Conservation (phyloP, 1,140 invertebrate species). For the Augochlora pura region DNA sequence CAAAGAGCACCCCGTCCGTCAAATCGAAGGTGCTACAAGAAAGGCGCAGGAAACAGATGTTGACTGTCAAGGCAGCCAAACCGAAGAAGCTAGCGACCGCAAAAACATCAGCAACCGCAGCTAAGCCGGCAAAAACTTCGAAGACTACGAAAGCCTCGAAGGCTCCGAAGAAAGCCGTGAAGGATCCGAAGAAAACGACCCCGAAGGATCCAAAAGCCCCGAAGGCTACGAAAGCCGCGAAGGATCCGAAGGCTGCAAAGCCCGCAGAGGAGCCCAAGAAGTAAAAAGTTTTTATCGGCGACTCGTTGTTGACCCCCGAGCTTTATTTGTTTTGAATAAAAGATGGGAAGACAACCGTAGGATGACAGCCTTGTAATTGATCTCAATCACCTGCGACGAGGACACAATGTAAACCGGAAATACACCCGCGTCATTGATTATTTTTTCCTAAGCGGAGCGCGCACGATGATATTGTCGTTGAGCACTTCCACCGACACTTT, state of each 20-base stretch:
- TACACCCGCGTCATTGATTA: not conserved
- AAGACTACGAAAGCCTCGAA: conserved; percentile 70
- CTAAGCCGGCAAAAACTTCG: no score
- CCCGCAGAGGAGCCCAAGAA: conserved; percentile 42
- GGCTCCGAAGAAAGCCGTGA: conserved; percentile 65
- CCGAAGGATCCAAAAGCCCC: conserved; percentile 22
- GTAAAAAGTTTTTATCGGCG: conserved; percentile 39
- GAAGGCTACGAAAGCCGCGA: no score
- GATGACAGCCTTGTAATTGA: conserved; percentile 4
- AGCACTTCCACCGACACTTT: conserved; percentile 55
- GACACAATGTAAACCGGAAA: not conserved
- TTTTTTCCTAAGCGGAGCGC: conserved; percentile 26
- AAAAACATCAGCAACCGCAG: conserved; percentile 72
- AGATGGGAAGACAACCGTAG: conserved; percentile 51
- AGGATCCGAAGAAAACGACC: conserved; percentile 5
- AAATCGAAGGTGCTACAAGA: conserved; percentile 80
- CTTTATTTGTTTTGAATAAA: conserved; percentile 67
- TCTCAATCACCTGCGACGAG: not conserved
- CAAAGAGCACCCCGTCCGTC: conserved; percentile 78
- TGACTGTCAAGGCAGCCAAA: conserved; percentile 78
- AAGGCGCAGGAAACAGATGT: conserved; percentile 79
- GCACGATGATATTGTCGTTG: conserved; percentile 51
- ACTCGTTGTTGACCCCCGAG: conserved; percentile 46
- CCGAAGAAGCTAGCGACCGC: conserved; percentile 80
- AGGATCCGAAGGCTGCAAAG: not conserved